Evolutionary conservation across 2,888 invertebrate species (phyloP).

Genomic region (Nemotelus pantherinus): DNA sequence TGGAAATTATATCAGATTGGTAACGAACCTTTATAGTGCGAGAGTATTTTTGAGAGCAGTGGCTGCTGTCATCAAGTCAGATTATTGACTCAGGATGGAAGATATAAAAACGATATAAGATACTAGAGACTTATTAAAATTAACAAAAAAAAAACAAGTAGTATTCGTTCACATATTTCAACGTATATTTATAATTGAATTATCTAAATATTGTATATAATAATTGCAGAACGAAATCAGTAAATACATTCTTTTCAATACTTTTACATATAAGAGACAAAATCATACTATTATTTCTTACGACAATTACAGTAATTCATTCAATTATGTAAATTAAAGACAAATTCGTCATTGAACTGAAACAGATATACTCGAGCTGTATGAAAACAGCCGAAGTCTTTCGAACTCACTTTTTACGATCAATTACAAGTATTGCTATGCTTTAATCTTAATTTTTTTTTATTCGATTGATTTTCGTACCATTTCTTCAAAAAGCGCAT

Average conservation of each 20-base stretch:
- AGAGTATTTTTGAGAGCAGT: too few species aligned
- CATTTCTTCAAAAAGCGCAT: slow-evolving; percentile 25
- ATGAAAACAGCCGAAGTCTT: not conserved
- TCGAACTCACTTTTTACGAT: not conserved
- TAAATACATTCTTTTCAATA: slow-evolving; percentile 32
- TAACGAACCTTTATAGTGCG: too few species aligned
- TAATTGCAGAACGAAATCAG: slow-evolving; percentile 34
- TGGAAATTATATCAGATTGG: too few species aligned
- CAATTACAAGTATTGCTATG: slow-evolving; percentile 18
- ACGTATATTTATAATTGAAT: slow-evolving; percentile 48
- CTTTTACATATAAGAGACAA: slow-evolving; percentile 35
- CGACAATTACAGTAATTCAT: slow-evolving; percentile 25
- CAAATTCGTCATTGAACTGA: not conserved
- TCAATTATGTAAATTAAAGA: slow-evolving; percentile 14
- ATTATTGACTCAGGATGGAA: too few species aligned
- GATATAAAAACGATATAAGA: too few species aligned
- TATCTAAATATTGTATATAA: slow-evolving; percentile 49
- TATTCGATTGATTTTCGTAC: not conserved
- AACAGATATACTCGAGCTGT: too few species aligned
- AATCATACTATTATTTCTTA: slow-evolving; percentile 2
- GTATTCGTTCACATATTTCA: slow-evolving; percentile 31
- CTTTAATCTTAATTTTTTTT: not conserved
- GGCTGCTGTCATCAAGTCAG: too few species aligned
- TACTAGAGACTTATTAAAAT: too few species aligned
- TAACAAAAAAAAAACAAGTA: too few species aligned